Conservation (phyloP, 2,888 invertebrate species). For the Euphydryas editha region DNA sequence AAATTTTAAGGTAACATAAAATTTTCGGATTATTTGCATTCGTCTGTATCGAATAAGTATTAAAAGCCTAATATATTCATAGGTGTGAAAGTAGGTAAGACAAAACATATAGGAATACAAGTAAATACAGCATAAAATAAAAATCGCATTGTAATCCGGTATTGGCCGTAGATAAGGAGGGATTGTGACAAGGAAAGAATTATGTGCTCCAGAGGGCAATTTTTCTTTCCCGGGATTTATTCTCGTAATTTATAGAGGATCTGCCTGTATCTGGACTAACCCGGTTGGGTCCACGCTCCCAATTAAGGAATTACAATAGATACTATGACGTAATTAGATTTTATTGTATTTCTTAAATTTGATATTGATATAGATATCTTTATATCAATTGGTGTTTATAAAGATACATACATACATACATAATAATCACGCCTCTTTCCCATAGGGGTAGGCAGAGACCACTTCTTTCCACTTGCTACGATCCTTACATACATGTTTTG, state of each 20-base stretch:
- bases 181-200: slow-evolving; percentile 84
- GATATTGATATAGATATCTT: too few relatives aligned
- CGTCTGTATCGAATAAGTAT: slow-evolving; percentile 6
- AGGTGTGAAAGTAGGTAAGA: slow-evolving; percentile 37
- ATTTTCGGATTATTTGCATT: neutral
- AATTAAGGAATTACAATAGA: slow-evolving; percentile 72
- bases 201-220: slow-evolving; percentile 84
- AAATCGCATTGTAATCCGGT: slow-evolving; percentile 84
- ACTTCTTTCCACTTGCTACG: too few relatives aligned
- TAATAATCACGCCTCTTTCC: too few relatives aligned
- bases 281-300: slow-evolving; percentile 66
- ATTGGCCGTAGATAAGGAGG: slow-evolving; percentile 83
- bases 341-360: neutral
- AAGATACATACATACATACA: too few relatives aligned
- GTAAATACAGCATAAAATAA: slow-evolving; percentile 79
- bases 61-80: slow-evolving; percentile 28
- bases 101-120: slow-evolving; percentile 49
- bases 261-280: slow-evolving; percentile 82
- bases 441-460: too few relatives aligned
- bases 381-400: too few relatives aligned
- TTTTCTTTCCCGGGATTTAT: slow-evolving; percentile 83
- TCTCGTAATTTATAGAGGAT: slow-evolving; percentile 83
- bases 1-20: neutral
- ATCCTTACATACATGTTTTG: too few relatives aligned
- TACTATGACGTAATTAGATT: slow-evolving; percentile 44